Percentiles rank a stretch among this genome's conserved stretches.
phyloP scores from a whole-genome alignment of 2,797 vertebrate species.

The Channallabes apus region DNA sequence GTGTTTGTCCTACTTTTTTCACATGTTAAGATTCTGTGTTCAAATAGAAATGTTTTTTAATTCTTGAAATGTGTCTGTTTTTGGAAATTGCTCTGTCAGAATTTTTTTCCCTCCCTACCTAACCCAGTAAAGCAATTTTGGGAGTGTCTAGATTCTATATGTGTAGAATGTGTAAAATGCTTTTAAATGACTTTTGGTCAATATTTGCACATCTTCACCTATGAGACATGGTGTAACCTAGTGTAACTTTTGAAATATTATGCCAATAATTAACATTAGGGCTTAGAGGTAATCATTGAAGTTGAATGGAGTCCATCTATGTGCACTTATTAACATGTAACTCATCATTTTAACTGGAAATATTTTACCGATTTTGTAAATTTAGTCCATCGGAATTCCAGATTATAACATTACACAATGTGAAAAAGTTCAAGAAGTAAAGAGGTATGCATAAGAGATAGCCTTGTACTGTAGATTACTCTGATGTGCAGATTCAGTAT shows the following conservation, averaged over 20 bases:
- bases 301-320: neutral
- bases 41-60: too few species aligned
- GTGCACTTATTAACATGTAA: neutral
- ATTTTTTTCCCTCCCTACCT: neutral
- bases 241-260: neutral
- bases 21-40: neutral
- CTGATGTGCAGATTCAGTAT: too few species aligned
- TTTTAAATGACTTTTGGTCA: neutral
- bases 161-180: too few species aligned
- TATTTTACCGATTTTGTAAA: too few species aligned
- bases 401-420: neutral
- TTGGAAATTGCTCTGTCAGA: neutral
- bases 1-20: neutral
- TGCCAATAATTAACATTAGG: slow-evolving; percentile 10
- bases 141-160: neutral
- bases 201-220: slow-evolving; percentile 1
- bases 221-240: neutral
- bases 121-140: neutral
- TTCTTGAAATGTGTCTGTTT: neutral
- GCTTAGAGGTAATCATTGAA: neutral
- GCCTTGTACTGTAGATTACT: too few species aligned
- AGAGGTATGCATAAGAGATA: too few species aligned
- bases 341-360: neutral
- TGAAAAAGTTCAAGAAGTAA: neutral
- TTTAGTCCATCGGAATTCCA: neutral